Conservation (phyloP, 2,797 vertebrate genomes). For the Alcedo atthis region DNA sequence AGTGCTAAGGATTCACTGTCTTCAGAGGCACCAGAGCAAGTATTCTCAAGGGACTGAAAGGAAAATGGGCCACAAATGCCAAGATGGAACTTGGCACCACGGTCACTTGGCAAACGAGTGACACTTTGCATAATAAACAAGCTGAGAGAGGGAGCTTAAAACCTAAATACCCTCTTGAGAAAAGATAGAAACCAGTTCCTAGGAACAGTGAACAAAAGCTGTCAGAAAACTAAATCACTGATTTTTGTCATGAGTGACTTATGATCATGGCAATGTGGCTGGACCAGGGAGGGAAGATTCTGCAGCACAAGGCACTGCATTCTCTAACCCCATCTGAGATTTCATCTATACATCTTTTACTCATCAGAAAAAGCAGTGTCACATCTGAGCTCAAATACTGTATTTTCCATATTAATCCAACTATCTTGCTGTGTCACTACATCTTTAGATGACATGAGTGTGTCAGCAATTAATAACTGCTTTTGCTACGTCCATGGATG, state of each 20-base stretch:
- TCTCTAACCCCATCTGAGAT: neutral
- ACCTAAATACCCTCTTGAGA: slow-evolving; percentile 69
- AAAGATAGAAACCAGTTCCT: slow-evolving; percentile 51
- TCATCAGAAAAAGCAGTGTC: neutral
- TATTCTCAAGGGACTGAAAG: slow-evolving; percentile 57
- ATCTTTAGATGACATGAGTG: neutral
- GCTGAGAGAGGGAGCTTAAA: slow-evolving; percentile 33
- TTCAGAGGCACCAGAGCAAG: slow-evolving; percentile 16
- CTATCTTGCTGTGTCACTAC: slow-evolving; percentile 6
- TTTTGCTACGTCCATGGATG: neutral
- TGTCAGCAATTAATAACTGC: neutral
- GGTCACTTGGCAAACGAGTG: slow-evolving; percentile 47
- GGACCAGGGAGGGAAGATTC: slow-evolving; percentile 11
- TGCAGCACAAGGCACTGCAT: neutral
- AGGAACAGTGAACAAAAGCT: slow-evolving; percentile 57
- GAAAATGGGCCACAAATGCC: slow-evolving; percentile 54
- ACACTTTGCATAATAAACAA: slow-evolving; percentile 64
- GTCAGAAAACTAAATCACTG: slow-evolving; percentile 53
- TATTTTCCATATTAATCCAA: slow-evolving; percentile 36
- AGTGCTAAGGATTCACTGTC: slow-evolving; percentile 30
- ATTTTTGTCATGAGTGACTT: slow-evolving; percentile 56
- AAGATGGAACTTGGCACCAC: slow-evolving; percentile 62
- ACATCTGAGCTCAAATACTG: neutral
- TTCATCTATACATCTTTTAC: neutral
- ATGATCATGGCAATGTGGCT: neutral